Percentiles rank a stretch among this genome's conserved stretches.
Conservation (phyloP, 2,888 invertebrate species). For the Trachelus iudaicus region DNA sequence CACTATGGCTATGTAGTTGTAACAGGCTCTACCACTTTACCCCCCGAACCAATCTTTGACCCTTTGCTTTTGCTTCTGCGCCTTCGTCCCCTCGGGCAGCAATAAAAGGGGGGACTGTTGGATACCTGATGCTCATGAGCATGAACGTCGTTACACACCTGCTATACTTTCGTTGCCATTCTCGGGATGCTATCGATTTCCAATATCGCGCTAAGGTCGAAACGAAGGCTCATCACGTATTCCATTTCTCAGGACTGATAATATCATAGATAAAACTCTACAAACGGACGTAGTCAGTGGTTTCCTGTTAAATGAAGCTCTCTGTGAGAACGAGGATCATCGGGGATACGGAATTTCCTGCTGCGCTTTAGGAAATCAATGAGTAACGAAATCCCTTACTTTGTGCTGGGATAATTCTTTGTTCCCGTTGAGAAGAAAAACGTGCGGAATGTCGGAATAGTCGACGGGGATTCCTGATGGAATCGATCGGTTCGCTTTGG, state of each 20-base stretch:
- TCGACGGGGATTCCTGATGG: conserved; percentile 3
- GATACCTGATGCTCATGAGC: background rate
- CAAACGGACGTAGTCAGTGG: conserved; percentile 14
- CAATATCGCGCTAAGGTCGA: conserved; percentile 35
- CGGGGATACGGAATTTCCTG: background rate
- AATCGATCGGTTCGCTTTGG: background rate
- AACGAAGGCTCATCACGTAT: conserved; percentile 48
- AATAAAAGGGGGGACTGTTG: background rate
- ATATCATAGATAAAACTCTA: conserved; percentile 38
- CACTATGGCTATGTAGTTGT: background rate
- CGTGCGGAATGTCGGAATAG: background rate
- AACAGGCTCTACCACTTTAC: background rate
- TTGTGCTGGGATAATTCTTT: background rate
- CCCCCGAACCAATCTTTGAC: conserved; percentile 1
- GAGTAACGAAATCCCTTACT: background rate
- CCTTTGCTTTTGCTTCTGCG: conserved; percentile 10
- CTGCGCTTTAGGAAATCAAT: conserved; percentile 3
- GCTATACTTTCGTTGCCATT: conserved; percentile 36
- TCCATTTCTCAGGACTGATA: conserved; percentile 45
- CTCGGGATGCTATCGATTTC: conserved; percentile 45
- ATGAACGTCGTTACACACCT: conserved; percentile 29
- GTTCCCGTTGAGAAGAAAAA: background rate
- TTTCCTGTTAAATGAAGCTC: conserved; percentile 29
- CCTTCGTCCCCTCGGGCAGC: background rate
- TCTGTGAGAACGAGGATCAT: conserved; percentile 10